Percentiles rank a stretch among this genome's conserved stretches.
These are phyloP conservation scores for Calonectris borealis DNA, from an alignment of 2,113 vertebrate species.

Conservation along the genomic window DNA sequence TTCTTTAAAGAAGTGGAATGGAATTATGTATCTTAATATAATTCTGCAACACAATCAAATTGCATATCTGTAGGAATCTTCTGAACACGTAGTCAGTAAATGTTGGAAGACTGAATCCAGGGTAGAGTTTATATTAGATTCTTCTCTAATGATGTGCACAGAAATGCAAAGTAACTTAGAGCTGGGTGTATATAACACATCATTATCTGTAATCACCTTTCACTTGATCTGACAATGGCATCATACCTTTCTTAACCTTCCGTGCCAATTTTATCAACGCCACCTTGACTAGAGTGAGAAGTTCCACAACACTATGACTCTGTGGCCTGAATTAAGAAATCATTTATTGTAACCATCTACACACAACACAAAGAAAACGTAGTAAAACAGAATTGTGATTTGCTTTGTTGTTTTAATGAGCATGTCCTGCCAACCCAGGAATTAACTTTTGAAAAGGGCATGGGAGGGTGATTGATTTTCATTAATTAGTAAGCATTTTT, in stretches of 20 bases:
- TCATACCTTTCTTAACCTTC: background rate
- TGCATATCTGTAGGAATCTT: background rate
- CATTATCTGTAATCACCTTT: background rate
- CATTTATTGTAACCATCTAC: background rate
- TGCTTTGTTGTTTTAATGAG: background rate
- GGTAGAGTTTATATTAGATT: background rate
- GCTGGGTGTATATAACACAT: background rate
- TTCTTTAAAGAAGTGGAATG: background rate
- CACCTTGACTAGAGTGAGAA: background rate
- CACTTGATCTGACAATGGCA: background rate
- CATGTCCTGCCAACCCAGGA: background rate
- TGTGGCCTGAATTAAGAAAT: background rate
- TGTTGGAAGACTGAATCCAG: background rate
- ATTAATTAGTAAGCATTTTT: background rate
- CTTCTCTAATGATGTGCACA: background rate
- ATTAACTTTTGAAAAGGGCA: background rate
- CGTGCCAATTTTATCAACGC: background rate
- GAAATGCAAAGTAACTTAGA: background rate
- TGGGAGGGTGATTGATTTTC: background rate
- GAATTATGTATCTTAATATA: background rate
- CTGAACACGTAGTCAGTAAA: background rate
- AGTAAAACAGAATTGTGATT: background rate
- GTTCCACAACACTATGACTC: background rate
- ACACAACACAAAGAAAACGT: background rate
- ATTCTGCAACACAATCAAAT: background rate